These are phyloP conservation scores for Pyralis farinalis DNA, from an alignment of 2,888 invertebrate genomes.

Conservation along the genomic window DNA sequence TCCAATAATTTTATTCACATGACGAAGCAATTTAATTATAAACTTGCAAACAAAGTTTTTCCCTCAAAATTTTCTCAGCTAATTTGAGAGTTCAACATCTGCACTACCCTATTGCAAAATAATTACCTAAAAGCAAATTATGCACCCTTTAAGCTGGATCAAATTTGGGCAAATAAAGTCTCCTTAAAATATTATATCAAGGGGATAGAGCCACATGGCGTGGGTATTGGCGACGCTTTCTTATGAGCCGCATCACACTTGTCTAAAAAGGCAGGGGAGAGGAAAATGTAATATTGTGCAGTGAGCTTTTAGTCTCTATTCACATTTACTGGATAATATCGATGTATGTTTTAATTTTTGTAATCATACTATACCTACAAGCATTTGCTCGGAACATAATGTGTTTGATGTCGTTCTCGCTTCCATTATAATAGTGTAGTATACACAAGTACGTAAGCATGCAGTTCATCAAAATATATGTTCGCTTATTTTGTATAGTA, in stretches of 20 bases:
- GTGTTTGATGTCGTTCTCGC: too few species aligned
- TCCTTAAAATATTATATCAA: slow-evolving; percentile 60
- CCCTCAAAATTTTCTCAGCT: slow-evolving; percentile 56
- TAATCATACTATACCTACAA: too few species aligned
- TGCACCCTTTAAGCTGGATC: slow-evolving; percentile 77
- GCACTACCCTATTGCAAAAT: slow-evolving; percentile 73
- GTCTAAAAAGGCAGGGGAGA: slow-evolving; percentile 34
- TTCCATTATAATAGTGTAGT: too few species aligned
- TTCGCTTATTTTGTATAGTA: too few species aligned
- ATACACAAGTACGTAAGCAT: too few species aligned
- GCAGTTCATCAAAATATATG: too few species aligned
- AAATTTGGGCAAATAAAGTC: slow-evolving; percentile 70
- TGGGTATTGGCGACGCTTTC: slow-evolving; percentile 63
- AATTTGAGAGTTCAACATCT: slow-evolving; percentile 63
- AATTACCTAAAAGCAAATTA: slow-evolving; percentile 75
- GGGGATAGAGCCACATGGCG: slow-evolving; percentile 65
- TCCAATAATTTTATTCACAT: slow-evolving; percentile 43
- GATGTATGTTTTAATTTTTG: too few species aligned
- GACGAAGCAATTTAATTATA: slow-evolving; percentile 52
- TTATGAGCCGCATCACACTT: slow-evolving; percentile 48
- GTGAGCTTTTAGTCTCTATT: slow-evolving; percentile 21
- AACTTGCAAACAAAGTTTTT: slow-evolving; percentile 53
- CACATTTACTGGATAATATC: slow-evolving; percentile 17
- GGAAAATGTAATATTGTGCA: slow-evolving; percentile 50
- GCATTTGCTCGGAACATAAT: too few species aligned